Conservation (phyloP, 1,140 invertebrate species). For the Macrobrachium rosenbergii region DNA sequence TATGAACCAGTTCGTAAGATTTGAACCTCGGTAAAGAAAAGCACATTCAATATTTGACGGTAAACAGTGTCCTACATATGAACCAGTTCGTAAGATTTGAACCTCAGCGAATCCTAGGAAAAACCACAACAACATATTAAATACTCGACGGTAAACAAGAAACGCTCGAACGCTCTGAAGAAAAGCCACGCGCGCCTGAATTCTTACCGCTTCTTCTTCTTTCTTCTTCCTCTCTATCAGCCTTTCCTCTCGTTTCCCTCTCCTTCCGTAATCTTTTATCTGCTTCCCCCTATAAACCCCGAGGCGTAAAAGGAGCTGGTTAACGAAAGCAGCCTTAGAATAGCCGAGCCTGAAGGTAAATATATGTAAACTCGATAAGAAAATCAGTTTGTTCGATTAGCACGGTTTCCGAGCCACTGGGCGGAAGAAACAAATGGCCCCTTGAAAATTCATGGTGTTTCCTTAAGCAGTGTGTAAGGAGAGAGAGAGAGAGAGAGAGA, state of each 20-base stretch:
- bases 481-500: too few species aligned
- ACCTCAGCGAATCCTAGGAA: too few species aligned
- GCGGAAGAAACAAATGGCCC: constrained; percentile 40
- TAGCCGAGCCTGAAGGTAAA: background rate
- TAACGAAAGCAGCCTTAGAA: background rate
- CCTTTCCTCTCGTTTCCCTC: background rate
- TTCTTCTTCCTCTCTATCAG: background rate
- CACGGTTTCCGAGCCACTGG: constrained; percentile 41
- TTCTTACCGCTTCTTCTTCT: background rate
- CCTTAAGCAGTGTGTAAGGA: background rate
- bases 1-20: too few species aligned
- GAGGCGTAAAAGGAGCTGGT: too few species aligned
- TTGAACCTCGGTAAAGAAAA: too few species aligned
- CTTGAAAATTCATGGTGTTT: constrained; percentile 19
- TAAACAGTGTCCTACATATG: too few species aligned
- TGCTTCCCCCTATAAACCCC: background rate
- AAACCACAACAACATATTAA: too few species aligned
- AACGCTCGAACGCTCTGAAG: background rate
- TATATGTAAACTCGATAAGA: constrained; percentile 45
- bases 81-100: too few species aligned
- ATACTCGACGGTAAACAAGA: too few species aligned
- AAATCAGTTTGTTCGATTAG: constrained; percentile 27
- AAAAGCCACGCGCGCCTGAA: background rate
- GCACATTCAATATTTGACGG: too few species aligned
- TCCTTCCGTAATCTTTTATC: background rate